These are phyloP conservation scores for Saccopteryx leptura DNA, from an alignment of 2,113 vertebrate genomes.

Conservation along the genomic window DNA sequence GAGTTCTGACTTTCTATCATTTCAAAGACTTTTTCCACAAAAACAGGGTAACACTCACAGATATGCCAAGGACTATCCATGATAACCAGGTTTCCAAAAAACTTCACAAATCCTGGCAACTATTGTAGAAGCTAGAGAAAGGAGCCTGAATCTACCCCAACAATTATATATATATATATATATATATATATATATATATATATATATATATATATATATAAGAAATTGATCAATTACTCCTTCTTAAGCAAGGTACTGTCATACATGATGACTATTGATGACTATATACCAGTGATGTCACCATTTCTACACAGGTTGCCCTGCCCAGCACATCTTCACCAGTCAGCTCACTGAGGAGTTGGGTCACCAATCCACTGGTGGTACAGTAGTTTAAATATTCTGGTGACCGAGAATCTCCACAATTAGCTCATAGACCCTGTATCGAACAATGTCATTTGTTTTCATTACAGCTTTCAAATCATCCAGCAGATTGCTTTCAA, in stretches of 20 bases:
- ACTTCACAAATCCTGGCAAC: conserved; percentile 97
- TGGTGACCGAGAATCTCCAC: conserved; percentile 92
- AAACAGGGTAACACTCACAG: conserved; percentile 96
- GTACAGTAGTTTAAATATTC: conserved; percentile 94
- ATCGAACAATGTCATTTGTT: conserved; percentile 93
- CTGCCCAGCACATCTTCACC: conserved; percentile 96
- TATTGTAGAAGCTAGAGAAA: conserved; percentile 93
- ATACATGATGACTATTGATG: conserved; percentile 93
- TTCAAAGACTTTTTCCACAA: conserved; percentile 95
- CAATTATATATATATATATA: conserved; percentile 93
- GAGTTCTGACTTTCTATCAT: conserved; percentile 95
- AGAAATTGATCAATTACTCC: conserved; percentile 95
- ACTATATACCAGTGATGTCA: conserved; percentile 92
- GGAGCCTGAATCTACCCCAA: conserved; percentile 94
- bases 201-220: conserved; percentile 89
- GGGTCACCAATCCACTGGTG: conserved; percentile 91
- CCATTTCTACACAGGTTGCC: conserved; percentile 96
- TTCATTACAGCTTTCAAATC: conserved; percentile 95
- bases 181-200: conserved; percentile 94
- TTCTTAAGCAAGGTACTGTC: conserved; percentile 94
- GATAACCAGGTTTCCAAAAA: conserved; percentile 96
- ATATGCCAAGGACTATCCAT: conserved; percentile 97
- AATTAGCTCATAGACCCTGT: conserved; percentile 96
- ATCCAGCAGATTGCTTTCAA: conserved; percentile 91
- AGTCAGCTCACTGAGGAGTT: conserved; percentile 94